These are phyloP conservation scores for Drosophila ogumai DNA, from an alignment of 1,140 invertebrate genomes.

Conservation along the genomic window DNA sequence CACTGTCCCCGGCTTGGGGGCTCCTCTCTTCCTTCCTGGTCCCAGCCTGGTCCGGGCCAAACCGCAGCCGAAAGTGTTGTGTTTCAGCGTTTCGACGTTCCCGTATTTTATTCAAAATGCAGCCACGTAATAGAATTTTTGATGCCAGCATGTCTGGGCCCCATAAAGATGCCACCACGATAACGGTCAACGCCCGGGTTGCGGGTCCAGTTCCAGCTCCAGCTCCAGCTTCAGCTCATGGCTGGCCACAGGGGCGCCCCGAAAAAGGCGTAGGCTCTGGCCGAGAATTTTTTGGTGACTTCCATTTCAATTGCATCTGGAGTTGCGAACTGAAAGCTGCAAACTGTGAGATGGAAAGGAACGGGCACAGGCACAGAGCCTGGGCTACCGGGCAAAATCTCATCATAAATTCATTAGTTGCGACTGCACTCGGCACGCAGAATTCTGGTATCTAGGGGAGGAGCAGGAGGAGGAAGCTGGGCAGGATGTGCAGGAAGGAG, in stretches of 20 bases:
- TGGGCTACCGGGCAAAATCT: slow-evolving; percentile 78
- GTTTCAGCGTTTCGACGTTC: slow-evolving; percentile 70
- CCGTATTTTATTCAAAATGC: slow-evolving; percentile 82
- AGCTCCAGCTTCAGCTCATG: slow-evolving; percentile 2
- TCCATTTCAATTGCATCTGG: slow-evolving; percentile 61
- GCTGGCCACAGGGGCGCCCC: slow-evolving; percentile 1
- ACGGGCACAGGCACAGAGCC: slow-evolving; percentile 2
- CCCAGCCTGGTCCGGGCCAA: not conserved
- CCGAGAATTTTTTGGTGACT: slow-evolving; percentile 51
- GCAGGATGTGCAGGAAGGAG: slow-evolving; percentile 18
- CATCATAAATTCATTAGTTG: slow-evolving; percentile 83
- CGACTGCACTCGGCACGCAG: slow-evolving; percentile 72
- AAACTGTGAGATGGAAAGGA: slow-evolving; percentile 19
- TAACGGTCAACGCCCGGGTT: slow-evolving; percentile 75
- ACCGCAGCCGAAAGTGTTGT: slow-evolving; percentile 80
- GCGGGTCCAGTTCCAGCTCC: slow-evolving; percentile 29
- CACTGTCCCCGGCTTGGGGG: slow-evolving; percentile 37
- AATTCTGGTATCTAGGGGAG: slow-evolving; percentile 30
- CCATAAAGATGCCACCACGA: slow-evolving; percentile 81
- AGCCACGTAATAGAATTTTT: slow-evolving; percentile 83
- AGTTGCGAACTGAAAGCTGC: slow-evolving; percentile 18
- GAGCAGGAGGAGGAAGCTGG: slow-evolving; percentile 12
- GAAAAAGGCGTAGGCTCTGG: slow-evolving; percentile 29
- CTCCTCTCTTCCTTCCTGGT: slow-evolving; percentile 47
- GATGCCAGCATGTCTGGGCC: slow-evolving; percentile 79